These are phyloP conservation scores for Siniperca scherzeri DNA, from an alignment of 2,797 vertebrate species.

Conservation along the genomic window DNA sequence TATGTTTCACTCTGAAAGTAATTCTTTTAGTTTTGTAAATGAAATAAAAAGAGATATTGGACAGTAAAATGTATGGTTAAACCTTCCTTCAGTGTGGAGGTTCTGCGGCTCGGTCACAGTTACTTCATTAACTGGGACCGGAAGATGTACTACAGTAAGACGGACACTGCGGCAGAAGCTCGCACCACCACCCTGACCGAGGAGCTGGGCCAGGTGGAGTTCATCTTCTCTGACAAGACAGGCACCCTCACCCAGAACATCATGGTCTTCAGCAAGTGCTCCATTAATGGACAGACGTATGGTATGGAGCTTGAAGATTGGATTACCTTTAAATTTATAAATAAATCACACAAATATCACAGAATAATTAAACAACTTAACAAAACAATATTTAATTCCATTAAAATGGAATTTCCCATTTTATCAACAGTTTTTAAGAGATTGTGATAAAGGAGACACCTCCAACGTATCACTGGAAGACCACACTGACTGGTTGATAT, in stretches of 20 bases:
- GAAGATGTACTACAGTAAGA: conserved; percentile 89
- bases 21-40: background rate
- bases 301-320: conserved; percentile 76
- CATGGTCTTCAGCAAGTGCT: conserved; percentile 96
- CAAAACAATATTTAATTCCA: background rate
- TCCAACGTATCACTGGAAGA: background rate
- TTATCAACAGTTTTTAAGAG: background rate
- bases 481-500: background rate
- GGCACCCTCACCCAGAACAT: conserved; percentile 97
- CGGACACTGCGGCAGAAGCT: conserved; percentile 88
- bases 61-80: background rate
- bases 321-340: background rate
- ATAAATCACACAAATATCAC: background rate
- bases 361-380: background rate
- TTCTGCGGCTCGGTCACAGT: conserved; percentile 93
- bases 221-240: conserved; percentile 95
- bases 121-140: conserved; percentile 97
- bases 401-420: background rate
- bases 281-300: conserved; percentile 88
- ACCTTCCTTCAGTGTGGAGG: conserved; percentile 88
- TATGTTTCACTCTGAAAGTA: background rate
- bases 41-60: background rate
- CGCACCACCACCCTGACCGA: conserved; percentile 95
- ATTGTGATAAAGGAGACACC: no score
- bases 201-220: conserved; percentile 95